These are phyloP conservation scores for Eumeta japonica DNA, from an alignment of 1,140 invertebrate species.

Conservation along the genomic window DNA sequence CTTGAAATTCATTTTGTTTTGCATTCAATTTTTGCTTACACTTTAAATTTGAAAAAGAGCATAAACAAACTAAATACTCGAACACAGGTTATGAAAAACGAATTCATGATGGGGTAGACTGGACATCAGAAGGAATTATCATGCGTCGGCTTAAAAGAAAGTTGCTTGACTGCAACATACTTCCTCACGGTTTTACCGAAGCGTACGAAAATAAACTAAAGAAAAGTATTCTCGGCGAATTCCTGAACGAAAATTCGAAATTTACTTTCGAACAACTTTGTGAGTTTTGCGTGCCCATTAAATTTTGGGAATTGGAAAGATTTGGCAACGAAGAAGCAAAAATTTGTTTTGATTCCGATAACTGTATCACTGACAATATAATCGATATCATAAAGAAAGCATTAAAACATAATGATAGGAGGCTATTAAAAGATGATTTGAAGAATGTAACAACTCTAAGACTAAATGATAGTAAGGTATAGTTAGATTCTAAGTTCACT, in stretches of 20 bases:
- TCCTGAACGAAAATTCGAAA: slow-evolving; percentile 28
- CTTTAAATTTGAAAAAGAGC: no score
- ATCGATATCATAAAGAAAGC: slow-evolving; percentile 31
- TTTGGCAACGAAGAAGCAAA: slow-evolving; percentile 36
- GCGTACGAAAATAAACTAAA: slow-evolving; percentile 36
- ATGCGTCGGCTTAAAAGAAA: slow-evolving; percentile 22
- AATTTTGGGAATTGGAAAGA: slow-evolving; percentile 41
- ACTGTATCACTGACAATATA: slow-evolving; percentile 38
- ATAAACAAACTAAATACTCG: no score
- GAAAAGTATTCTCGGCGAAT: slow-evolving; percentile 30
- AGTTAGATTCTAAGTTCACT: background rate
- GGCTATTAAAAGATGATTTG: slow-evolving; percentile 26
- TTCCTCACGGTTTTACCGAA: slow-evolving; percentile 23
- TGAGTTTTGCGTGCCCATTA: slow-evolving; percentile 35
- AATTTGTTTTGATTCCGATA: slow-evolving; percentile 29
- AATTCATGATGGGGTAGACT: slow-evolving; percentile 36
- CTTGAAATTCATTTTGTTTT: no score
- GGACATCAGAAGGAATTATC: slow-evolving; percentile 28
- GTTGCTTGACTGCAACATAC: slow-evolving; percentile 16
- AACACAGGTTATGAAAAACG: slow-evolving; percentile 34
- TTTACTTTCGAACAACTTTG: slow-evolving; percentile 35
- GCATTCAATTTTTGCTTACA: no score
- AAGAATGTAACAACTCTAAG: slow-evolving; percentile 27
- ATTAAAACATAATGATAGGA: slow-evolving; percentile 21
- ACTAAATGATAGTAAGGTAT: slow-evolving; percentile 35